Conservation (phyloP, 2,888 invertebrate species). For the Mythimna ferrago region DNA sequence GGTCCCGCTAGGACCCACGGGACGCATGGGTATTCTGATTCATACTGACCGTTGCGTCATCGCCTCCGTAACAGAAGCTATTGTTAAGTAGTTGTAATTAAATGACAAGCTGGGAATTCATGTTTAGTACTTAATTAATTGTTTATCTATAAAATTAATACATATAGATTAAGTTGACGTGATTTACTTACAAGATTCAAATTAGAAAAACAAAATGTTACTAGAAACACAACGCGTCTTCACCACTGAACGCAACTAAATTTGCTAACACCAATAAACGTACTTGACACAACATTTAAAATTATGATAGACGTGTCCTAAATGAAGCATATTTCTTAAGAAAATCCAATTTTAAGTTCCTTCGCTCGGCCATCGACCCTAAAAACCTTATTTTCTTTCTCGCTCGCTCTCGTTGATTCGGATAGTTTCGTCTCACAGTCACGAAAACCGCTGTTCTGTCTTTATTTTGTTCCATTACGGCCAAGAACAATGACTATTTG, state of each 20-base stretch:
- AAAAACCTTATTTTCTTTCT: conserved; percentile 84
- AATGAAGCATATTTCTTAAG: conserved; percentile 84
- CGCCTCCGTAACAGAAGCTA: conserved; percentile 7
- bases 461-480: conserved; percentile 90
- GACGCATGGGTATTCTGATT: conserved; percentile 47
- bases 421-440: conserved; percentile 85
- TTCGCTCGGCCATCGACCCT: conserved; percentile 89
- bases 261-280: conserved; percentile 63
- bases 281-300: conserved; percentile 66
- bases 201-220: conserved; percentile 11
- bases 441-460: conserved; percentile 90
- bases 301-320: conserved; percentile 80
- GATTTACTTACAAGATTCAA: conserved; percentile 13
- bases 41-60: conserved; percentile 50
- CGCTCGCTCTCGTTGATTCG: conserved; percentile 73
- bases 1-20: conserved; percentile 74
- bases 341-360: conserved; percentile 88
- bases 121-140: not conserved
- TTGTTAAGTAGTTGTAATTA: not conserved
- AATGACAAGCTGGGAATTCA: not conserved
- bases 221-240: not conserved
- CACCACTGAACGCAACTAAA: conserved; percentile 26
- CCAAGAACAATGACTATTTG: conserved; percentile 89
- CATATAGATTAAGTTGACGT: not conserved
- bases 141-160: not conserved